phyloP scores from a whole-genome alignment of 1,140 invertebrate species.

The Drosophila tropicalis region DNA sequence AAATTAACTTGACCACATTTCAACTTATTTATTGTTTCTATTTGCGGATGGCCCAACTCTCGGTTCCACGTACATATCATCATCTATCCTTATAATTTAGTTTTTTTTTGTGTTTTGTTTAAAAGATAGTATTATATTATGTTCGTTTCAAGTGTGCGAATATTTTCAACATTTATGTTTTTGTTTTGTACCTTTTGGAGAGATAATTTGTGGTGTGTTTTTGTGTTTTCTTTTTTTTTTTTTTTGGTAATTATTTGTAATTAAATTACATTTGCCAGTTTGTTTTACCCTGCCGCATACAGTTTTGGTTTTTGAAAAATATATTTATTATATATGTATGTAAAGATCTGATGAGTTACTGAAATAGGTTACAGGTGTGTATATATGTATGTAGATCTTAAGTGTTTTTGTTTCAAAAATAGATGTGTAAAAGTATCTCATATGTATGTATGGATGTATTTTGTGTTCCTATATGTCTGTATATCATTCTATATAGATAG shows the following conservation, averaged over 20 bases:
- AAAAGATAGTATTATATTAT: conserved; percentile 16
- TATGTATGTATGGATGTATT: conserved; percentile 22
- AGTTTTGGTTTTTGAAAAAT: conserved; percentile 64
- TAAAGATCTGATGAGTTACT: conserved; percentile 19
- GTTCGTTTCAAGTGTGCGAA: conserved; percentile 57
- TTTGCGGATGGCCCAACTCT: conserved; percentile 43
- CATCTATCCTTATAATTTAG: conserved; percentile 9
- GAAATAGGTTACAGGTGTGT: conserved; percentile 9
- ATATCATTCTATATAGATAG: conserved; percentile 45
- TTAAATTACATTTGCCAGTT: conserved; percentile 63
- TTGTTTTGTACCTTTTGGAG: conserved; percentile 59
- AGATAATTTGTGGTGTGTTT: conserved; percentile 28
- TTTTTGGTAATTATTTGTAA: conserved; percentile 43
- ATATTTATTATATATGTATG: conserved; percentile 46
- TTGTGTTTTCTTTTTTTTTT: conserved; percentile 32
- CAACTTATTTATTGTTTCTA: conserved; percentile 48
- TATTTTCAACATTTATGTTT: conserved; percentile 50
- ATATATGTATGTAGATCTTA: conserved; percentile 26
- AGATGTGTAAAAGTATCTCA: conserved; percentile 49
- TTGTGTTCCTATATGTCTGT: conserved; percentile 12
- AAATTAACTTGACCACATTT: conserved; percentile 47
- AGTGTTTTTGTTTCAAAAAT: conserved; percentile 47
- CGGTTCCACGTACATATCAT: conserved; percentile 22
- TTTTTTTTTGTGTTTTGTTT: background rate
- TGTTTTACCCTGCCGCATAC: conserved; percentile 58